A percentile compares a stretch with the other conserved stretches of the same genome.
phyloP scores from a whole-genome alignment of 2,888 invertebrate species.

The Micropterix aruncella region DNA sequence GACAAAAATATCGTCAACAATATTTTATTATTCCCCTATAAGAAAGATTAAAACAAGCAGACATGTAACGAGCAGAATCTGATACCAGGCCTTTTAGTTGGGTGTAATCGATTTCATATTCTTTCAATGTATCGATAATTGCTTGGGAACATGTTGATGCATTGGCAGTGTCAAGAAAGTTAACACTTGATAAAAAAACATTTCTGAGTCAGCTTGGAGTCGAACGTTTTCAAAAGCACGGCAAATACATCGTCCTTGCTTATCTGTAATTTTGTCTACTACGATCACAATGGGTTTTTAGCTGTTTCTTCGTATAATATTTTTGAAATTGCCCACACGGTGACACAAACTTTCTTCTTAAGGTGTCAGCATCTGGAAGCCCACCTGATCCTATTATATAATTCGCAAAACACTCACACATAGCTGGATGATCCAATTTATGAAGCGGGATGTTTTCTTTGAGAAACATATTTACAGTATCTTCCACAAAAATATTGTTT shows the following conservation, averaged over 20 bases:
- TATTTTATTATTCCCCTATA: slow-evolving; percentile 1
- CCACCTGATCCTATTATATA: slow-evolving; percentile 1
- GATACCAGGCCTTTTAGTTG: slow-evolving; percentile 4
- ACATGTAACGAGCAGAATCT: slow-evolving; percentile 1
- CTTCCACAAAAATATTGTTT: slow-evolving; percentile 1
- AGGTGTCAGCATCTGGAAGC: not conserved
- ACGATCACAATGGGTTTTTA: no score
- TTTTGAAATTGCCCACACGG: no score
- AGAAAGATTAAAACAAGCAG: not conserved
- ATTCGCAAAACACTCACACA: not conserved
- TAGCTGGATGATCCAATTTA: no score
- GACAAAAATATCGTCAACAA: slow-evolving; percentile 4
- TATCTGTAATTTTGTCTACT: not conserved
- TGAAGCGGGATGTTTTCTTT: not conserved
- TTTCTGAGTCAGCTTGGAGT: not conserved
- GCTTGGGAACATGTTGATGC: slow-evolving; percentile 4
- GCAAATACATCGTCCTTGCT: slow-evolving; percentile 1
- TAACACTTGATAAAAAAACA: slow-evolving; percentile 2
- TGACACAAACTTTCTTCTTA: no score
- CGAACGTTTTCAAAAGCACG: not conserved
- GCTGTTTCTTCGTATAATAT: no score
- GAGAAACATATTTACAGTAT: slow-evolving; percentile 1
- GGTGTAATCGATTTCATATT: slow-evolving; percentile 3
- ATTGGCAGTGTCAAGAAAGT: slow-evolving; percentile 4
- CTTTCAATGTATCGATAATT: slow-evolving; percentile 4